These are phyloP conservation scores for Scaptomyza parva DNA, from an alignment of 2,888 invertebrate genomes.

Conservation along the genomic window DNA sequence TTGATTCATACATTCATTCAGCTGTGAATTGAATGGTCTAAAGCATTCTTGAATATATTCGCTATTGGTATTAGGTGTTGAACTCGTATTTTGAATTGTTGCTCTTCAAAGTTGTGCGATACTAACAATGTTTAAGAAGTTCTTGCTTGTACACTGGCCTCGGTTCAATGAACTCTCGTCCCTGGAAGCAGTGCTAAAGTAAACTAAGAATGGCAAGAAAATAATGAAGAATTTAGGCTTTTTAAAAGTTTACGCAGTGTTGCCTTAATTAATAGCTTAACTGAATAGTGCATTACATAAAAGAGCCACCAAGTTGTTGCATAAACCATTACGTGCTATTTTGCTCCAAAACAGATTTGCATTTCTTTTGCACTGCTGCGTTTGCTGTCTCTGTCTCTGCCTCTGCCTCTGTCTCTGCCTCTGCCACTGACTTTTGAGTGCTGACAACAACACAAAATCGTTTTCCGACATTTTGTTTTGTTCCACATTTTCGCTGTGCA, in stretches of 20 bases:
- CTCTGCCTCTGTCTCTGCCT: slow-evolving; percentile 4
- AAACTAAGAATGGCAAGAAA: background rate
- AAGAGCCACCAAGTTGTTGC: slow-evolving; percentile 61
- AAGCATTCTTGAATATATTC: slow-evolving; percentile 24
- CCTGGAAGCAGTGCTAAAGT: background rate
- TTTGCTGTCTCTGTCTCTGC: slow-evolving; percentile 4
- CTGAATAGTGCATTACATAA: slow-evolving; percentile 63
- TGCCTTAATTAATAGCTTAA: slow-evolving; percentile 7
- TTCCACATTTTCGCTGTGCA: slow-evolving; percentile 63
- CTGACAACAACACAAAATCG: slow-evolving; percentile 23
- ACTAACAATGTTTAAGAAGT: slow-evolving; percentile 70
- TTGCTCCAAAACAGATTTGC: slow-evolving; percentile 31
- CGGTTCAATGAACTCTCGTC: slow-evolving; percentile 29
- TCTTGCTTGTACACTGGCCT: slow-evolving; percentile 25
- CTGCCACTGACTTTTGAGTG: slow-evolving; percentile 3
- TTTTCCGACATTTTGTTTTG: slow-evolving; percentile 72
- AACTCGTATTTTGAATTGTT: background rate
- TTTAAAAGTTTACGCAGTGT: background rate
- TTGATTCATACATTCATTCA: slow-evolving; percentile 42
- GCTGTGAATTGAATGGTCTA: slow-evolving; percentile 35
- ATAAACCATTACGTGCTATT: slow-evolving; percentile 64
- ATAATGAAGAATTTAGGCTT: no score
- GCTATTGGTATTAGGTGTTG: slow-evolving; percentile 1
- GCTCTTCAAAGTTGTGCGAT: slow-evolving; percentile 14
- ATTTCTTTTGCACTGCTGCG: slow-evolving; percentile 4